These are phyloP conservation scores for Thamnophis sirtalis DNA, from an alignment of 2,113 vertebrate species.

Conservation along the genomic window DNA sequence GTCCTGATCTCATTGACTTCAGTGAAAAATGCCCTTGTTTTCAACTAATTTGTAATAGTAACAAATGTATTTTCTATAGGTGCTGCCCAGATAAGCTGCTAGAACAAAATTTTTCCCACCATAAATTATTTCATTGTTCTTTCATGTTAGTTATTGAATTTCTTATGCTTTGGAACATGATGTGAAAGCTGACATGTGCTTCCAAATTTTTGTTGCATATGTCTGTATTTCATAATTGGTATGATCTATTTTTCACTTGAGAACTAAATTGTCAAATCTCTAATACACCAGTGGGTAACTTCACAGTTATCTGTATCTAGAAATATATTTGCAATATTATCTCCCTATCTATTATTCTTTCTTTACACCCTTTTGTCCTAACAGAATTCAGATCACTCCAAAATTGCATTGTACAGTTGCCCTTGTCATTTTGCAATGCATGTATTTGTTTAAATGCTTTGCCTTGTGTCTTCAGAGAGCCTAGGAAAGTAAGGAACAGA, in stretches of 20 bases:
- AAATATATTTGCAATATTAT: background rate
- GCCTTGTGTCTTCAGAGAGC: background rate
- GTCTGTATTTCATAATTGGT: slow-evolving; percentile 8
- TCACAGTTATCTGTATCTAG: background rate
- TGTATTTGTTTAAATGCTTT: background rate
- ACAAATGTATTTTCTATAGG: slow-evolving; percentile 36
- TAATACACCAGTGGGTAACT: background rate
- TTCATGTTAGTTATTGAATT: slow-evolving; percentile 56
- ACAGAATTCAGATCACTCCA: background rate
- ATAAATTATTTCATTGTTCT: slow-evolving; percentile 49
- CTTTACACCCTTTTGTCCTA: background rate
- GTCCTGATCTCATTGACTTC: slow-evolving; percentile 37
- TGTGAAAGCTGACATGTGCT: slow-evolving; percentile 52
- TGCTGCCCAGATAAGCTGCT: slow-evolving; percentile 44
- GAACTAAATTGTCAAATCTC: background rate
- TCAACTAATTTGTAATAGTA: slow-evolving; percentile 37
- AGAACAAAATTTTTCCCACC: slow-evolving; percentile 43
- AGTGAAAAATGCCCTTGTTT: slow-evolving; percentile 44
- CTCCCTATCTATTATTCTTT: background rate
- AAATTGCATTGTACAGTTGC: background rate
- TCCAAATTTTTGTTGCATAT: slow-evolving; percentile 29
- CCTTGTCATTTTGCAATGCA: background rate
- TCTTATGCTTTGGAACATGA: slow-evolving; percentile 53
- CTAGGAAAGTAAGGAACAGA: background rate
- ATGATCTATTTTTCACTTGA: slow-evolving; percentile 21